Conservation (phyloP, 2,797 vertebrate genomes). For the Pygocentrus nattereri region DNA sequence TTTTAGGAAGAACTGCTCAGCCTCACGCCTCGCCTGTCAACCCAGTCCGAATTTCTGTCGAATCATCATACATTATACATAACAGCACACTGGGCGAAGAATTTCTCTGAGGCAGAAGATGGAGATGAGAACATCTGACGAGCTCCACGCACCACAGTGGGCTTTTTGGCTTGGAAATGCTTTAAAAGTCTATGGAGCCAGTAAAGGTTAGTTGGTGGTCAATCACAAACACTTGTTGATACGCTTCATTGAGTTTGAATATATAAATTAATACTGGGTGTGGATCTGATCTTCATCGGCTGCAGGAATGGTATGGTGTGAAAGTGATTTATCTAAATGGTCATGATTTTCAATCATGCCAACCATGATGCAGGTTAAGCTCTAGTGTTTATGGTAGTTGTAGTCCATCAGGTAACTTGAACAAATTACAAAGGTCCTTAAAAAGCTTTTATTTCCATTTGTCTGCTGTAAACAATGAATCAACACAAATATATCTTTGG, state of each 20-base stretch:
- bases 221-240: conserved; percentile 10
- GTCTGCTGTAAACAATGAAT: no score
- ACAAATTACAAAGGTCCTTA: no score
- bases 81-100: not conserved
- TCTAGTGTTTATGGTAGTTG: no score
- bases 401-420: no score
- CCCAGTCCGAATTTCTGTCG: conserved; percentile 1
- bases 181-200: not conserved
- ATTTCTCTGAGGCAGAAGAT: not conserved
- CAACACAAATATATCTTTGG: no score
- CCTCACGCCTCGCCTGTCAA: conserved; percentile 19
- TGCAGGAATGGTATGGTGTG: not conserved
- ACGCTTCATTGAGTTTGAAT: not conserved
- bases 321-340: no score
- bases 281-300: not conserved
- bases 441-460: no score
- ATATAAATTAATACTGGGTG: conserved; percentile 5
- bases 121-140: conserved; percentile 17
- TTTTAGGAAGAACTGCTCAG: not conserved
- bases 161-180: not conserved
- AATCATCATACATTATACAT: conserved; percentile 46
- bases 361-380: no score
- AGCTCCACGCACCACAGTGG: not conserved
- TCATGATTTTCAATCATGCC: no score
- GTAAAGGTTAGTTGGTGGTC: conserved; percentile 3